Percentiles rank a stretch among this genome's conserved stretches.
phyloP scores from a whole-genome alignment of 2,888 invertebrate species.

The Daptonema setosum region DNA sequence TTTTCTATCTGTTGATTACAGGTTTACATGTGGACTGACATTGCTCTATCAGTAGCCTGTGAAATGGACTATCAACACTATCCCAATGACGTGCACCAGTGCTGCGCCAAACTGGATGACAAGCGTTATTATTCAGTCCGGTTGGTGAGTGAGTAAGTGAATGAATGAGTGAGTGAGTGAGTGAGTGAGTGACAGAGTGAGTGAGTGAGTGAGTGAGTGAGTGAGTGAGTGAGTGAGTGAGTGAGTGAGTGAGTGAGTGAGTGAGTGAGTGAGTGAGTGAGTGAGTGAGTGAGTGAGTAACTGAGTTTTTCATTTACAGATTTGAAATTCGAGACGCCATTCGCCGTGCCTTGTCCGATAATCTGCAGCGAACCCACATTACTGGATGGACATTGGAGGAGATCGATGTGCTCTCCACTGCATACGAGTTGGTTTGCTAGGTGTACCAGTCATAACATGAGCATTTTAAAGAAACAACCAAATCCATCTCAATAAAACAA shows the following conservation, averaged over 20 bases:
- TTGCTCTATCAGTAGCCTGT: slow-evolving; percentile 22
- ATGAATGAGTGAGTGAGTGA: too few species aligned
- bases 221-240: slow-evolving; percentile 10
- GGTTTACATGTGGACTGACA: slow-evolving; percentile 15
- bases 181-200: not conserved
- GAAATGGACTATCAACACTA: slow-evolving; percentile 23
- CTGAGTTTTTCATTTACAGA: too few species aligned
- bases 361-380: too few species aligned
- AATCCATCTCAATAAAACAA: too few species aligned
- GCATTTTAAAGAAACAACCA: not conserved
- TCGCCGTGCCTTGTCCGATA: too few species aligned
- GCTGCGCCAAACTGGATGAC: slow-evolving; percentile 27
- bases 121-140: slow-evolving; percentile 22
- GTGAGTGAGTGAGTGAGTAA: too few species aligned
- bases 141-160: too few species aligned
- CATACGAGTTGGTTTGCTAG: too few species aligned
- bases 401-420: too few species aligned
- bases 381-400: too few species aligned
- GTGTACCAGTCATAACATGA: not conserved
- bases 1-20: not conserved
- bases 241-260: not conserved
- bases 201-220: not conserved
- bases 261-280: too few species aligned
- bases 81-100: slow-evolving; percentile 23
- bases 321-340: too few species aligned